A percentile compares a stretch with the other conserved stretches of the same genome.
phyloP scores from a whole-genome alignment of 2,113 vertebrate species.

The Phodopus roborovskii region DNA sequence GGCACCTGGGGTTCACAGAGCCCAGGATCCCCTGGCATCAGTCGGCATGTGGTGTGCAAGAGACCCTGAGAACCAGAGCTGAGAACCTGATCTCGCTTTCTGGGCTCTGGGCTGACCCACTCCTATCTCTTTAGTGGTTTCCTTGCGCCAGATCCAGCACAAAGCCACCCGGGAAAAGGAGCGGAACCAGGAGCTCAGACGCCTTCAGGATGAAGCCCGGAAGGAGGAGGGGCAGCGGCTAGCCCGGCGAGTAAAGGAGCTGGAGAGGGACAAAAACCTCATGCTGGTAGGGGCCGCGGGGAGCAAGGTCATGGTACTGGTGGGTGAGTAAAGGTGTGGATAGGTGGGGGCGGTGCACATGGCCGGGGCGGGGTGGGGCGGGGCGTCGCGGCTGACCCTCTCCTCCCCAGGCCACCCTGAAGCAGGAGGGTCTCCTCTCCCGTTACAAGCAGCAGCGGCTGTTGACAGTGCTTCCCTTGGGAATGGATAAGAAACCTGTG shows the following conservation, averaged over 20 bases:
- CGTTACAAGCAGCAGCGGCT: slow-evolving; percentile 80
- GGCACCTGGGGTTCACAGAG: background rate
- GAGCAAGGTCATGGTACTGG: background rate
- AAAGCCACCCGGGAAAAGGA: slow-evolving; percentile 81
- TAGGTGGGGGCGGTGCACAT: rapidly evolving
- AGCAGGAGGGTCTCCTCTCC: slow-evolving; percentile 84
- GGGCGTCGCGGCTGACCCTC: slow-evolving; percentile 5
- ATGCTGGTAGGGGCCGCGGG: slow-evolving; percentile 78
- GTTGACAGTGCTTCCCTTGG: slow-evolving; percentile 23
- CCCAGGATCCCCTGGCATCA: background rate
- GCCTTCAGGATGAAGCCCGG: slow-evolving; percentile 80
- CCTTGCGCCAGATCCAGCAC: slow-evolving; percentile 83
- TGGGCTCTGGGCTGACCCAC: background rate
- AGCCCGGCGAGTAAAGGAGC: slow-evolving; percentile 71
- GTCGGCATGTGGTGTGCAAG: background rate
- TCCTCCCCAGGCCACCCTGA: slow-evolving; percentile 83
- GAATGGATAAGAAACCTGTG: background rate
- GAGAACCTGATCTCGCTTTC: background rate
- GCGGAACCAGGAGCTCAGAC: slow-evolving; percentile 79
- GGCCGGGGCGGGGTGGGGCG: background rate
- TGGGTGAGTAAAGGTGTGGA: too few species aligned
- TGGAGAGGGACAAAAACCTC: slow-evolving; percentile 85
- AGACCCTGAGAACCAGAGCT: background rate
- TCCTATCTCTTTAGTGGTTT: slow-evolving; percentile 76
- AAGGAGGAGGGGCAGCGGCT: slow-evolving; percentile 78